Conservation (phyloP, 2,113 vertebrate genomes). For the Calypte anna region DNA sequence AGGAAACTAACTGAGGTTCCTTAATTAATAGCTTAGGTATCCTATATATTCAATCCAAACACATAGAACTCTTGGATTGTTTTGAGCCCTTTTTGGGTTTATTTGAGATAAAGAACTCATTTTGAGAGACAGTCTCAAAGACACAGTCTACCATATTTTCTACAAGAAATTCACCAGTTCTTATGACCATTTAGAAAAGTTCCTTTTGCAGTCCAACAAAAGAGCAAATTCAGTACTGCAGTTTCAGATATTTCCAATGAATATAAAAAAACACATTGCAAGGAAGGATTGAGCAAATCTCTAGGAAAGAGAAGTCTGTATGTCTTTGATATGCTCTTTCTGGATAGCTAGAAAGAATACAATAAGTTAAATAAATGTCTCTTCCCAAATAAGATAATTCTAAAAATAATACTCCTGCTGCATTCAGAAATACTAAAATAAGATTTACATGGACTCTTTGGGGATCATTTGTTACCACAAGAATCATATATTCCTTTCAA, state of each 20-base stretch:
- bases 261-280: background rate
- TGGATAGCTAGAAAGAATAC: background rate
- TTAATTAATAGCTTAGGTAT: background rate
- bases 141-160: background rate
- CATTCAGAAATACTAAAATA: conserved; percentile 7
- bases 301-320: background rate
- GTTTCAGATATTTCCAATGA: background rate
- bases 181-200: background rate
- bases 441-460: background rate
- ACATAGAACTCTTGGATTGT: background rate
- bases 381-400: background rate
- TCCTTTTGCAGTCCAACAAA: background rate
- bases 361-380: background rate
- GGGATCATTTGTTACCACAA: background rate
- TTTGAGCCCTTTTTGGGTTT: background rate
- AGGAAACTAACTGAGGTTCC: background rate
- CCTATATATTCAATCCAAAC: background rate
- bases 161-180: background rate
- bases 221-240: background rate
- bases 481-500: background rate
- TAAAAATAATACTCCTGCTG: background rate
- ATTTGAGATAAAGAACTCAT: background rate
- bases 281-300: background rate
- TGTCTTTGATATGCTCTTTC: background rate
- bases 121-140: no score